These are phyloP conservation scores for Chrysolophus pictus DNA, from an alignment of 2,797 vertebrate genomes.

Conservation along the genomic window DNA sequence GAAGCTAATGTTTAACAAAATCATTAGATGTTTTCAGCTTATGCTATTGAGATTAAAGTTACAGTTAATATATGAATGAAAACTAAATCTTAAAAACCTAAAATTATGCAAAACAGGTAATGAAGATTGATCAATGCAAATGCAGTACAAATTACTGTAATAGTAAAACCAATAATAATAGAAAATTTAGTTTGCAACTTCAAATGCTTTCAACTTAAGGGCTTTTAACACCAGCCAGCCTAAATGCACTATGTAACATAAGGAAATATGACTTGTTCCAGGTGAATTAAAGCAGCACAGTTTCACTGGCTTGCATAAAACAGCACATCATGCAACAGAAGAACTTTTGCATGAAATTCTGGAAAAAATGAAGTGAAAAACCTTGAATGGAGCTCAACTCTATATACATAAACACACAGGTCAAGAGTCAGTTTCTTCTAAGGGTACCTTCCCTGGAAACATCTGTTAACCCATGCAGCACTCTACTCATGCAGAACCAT, in stretches of 20 bases:
- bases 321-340: neutral
- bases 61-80: neutral
- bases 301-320: neutral
- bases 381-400: neutral
- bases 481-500: neutral
- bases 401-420: neutral
- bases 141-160: neutral
- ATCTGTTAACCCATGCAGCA: neutral
- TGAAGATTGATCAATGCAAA: rapidly evolving
- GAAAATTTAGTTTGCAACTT: neutral
- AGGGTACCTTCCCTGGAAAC: neutral
- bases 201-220: neutral
- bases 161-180: neutral
- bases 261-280: neutral
- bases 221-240: neutral
- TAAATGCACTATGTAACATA: neutral
- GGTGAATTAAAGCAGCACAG: neutral
- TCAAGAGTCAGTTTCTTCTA: neutral
- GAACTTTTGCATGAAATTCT: neutral
- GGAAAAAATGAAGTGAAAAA: neutral
- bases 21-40: neutral
- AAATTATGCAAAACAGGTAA: neutral
- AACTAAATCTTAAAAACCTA: neutral
- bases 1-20: neutral
- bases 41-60: neutral